These are phyloP conservation scores for Epizoanthus illoricatus DNA, from an alignment of 92 coral and sea anemone species.

Conservation along the genomic window DNA sequence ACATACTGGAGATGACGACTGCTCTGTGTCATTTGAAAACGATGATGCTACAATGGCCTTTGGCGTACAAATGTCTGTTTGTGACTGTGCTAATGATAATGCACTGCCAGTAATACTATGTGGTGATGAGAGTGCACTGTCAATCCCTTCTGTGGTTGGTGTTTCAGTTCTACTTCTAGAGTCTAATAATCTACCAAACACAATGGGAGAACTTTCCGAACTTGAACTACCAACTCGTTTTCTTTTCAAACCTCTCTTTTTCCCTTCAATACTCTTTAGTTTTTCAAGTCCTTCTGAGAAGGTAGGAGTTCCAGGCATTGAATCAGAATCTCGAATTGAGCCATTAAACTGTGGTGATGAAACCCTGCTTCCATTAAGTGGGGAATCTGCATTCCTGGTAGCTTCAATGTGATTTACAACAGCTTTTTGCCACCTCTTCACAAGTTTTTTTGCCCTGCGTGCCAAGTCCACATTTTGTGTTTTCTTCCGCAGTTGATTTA, in stretches of 20 bases:
- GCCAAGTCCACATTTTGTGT: conserved; percentile 91
- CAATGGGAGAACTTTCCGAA: conserved; percentile 73
- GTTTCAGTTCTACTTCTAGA: conserved; percentile 67
- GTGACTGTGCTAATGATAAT: conserved; percentile 7
- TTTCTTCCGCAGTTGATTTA: conserved; percentile 91
- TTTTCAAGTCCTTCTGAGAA: conserved; percentile 62
- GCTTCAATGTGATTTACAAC: conserved; percentile 92
- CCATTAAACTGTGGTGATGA: conserved; percentile 95
- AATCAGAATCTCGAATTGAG: conserved; percentile 59
- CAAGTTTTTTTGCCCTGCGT: conserved; percentile 92
- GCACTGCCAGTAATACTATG: conserved; percentile 39
- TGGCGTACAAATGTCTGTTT: conserved; percentile 18
- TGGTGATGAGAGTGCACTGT: conserved; percentile 7
- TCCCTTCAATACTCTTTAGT: conserved; percentile 67
- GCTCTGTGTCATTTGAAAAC: neutral
- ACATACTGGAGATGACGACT: conserved; percentile 23
- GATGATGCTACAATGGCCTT: neutral
- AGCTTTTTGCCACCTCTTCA: conserved; percentile 94
- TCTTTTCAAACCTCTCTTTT: conserved; percentile 78
- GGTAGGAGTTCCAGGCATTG: conserved; percentile 62
- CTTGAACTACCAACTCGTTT: conserved; percentile 75
- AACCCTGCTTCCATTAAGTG: conserved; percentile 83
- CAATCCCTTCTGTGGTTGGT: conserved; percentile 30
- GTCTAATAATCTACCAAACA: conserved; percentile 38
- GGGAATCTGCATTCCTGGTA: conserved; percentile 80